Conservation (phyloP, 2,888 invertebrate species). For the Nemoura dubitans region DNA sequence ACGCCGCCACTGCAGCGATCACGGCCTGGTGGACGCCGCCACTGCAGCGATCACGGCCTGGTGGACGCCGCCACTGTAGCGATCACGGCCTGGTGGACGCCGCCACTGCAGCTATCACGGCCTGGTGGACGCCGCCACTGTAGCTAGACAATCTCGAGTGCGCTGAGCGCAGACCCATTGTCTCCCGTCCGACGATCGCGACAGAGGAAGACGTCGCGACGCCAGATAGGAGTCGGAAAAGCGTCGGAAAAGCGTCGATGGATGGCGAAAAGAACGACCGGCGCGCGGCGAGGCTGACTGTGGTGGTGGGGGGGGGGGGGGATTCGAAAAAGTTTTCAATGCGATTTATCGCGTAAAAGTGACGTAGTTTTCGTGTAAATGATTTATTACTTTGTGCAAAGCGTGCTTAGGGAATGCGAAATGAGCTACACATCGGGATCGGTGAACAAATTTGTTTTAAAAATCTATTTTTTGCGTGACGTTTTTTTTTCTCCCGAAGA, state of each 20-base stretch:
- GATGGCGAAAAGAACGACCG: too few relatives aligned
- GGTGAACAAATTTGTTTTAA: slow-evolving; percentile 15
- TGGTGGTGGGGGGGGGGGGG: too few relatives aligned
- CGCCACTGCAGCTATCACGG: too few relatives aligned
- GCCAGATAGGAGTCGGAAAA: not conserved
- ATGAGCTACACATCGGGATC: slow-evolving; percentile 23
- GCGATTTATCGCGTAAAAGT: slow-evolving; percentile 38
- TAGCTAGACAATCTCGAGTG: too few relatives aligned
- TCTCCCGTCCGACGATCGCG: not conserved
- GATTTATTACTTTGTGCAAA: slow-evolving; percentile 36
- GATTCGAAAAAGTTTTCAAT: slow-evolving; percentile 40
- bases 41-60: too few relatives aligned
- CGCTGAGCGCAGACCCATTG: not conserved
- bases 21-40: too few relatives aligned
- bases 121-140: too few relatives aligned
- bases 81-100: too few relatives aligned
- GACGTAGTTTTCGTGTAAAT: slow-evolving; percentile 41
- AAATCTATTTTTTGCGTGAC: not conserved
- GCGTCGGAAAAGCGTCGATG: not conserved
- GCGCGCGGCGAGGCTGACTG: too few relatives aligned
- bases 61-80: too few relatives aligned
- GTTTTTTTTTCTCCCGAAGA: not conserved
- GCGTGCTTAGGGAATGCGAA: slow-evolving; percentile 39
- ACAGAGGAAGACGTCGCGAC: slow-evolving; percentile 20
- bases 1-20: too few relatives aligned